Base-by-base conservation (phyloP, 2,888 invertebrate species). In the Corythucha ciliata region DNA sequence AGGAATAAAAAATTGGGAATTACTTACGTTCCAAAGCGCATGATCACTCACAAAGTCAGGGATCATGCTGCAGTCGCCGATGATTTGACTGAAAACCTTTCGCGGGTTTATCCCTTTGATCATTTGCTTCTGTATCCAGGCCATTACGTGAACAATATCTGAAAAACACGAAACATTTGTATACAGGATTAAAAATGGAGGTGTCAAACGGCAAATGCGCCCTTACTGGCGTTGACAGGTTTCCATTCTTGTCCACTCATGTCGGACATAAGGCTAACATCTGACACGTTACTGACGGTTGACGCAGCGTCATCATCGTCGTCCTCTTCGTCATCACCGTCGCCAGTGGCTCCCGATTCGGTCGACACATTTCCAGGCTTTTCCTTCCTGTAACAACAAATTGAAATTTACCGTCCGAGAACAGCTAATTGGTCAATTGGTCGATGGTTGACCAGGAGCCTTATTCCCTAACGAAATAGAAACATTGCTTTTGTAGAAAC, bases 231-330 rank as follows among this genome's bases (percentile, higher is more conserved):
- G n/a, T n/a, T n/a, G n/a, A n/a, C n/a, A 1, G 80, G 77, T 66
- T 80, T 80, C 81, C 82, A 83, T 49, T 81, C 72, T 57, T 78
- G 76, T 1, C 75, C 80, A 52, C 80, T 81, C 41, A 81, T 69
- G 54, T 79, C 79, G 2, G 80, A 80, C 22, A 79, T 63, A 10
- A 77, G 79, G 60, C 79, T 78, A 29, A 77, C 64, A 56, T 76
- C 74, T 18, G 76, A 76, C 33, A 76, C 63, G 61, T 75, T 72
- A 59, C 75, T 77, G 32, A 76, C 73, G 4, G 74, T 75, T 10
- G 72, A 73, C 4, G 69, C 67, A 42, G 67, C 68, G 47, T 71
- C 71, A 58, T 69, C 69, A 33, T 63, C 72, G 44, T 64, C 64
- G 39, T 64, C 65, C 4, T 55, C 56, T 4, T 55, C 55, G 20